A percentile compares a stretch with the other conserved stretches of the same genome.
These are phyloP conservation scores for Lindbergichthys nudifrons DNA, from an alignment of 2,797 vertebrate genomes.

Conservation along the genomic window DNA sequence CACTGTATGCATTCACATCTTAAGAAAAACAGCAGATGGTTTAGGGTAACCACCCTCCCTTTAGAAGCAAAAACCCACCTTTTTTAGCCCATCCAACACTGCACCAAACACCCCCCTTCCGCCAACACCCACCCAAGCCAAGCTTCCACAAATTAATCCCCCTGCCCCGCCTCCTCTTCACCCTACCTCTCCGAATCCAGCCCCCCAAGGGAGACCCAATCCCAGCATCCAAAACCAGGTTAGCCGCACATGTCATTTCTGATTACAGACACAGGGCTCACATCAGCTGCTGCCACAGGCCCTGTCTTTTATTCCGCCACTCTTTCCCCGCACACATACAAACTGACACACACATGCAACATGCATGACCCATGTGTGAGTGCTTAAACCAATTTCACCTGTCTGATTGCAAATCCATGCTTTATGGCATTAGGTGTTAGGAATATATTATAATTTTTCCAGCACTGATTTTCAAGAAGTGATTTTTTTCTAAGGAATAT, in stretches of 20 bases:
- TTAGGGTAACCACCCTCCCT: constrained; percentile 65
- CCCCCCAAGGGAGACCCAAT: constrained; percentile 77
- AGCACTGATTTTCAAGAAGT: background rate
- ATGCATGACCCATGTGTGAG: constrained; percentile 12
- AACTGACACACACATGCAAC: constrained; percentile 12
- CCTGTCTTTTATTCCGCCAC: constrained; percentile 52
- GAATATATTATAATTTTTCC: constrained; percentile 32
- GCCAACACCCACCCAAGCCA: constrained; percentile 68
- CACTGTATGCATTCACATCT: constrained; percentile 43
- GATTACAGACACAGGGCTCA: constrained; percentile 80
- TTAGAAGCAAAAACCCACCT: constrained; percentile 49
- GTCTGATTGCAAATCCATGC: constrained; percentile 44
- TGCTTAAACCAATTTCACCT: constrained; percentile 49
- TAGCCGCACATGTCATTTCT: constrained; percentile 85
- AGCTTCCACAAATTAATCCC: constrained; percentile 73
- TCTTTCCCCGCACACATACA: constrained; percentile 1
- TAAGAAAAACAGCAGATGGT: constrained; percentile 81
- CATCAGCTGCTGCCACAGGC: constrained; percentile 75
- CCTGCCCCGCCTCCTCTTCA: background rate
- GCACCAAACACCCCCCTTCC: constrained; percentile 33
- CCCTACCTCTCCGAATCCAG: constrained; percentile 33
- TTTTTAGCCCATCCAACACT: constrained; percentile 49
- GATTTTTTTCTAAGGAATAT: constrained; percentile 9
- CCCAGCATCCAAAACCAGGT: constrained; percentile 84
- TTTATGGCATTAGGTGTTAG: background rate